A percentile compares a stretch with the other conserved stretches of the same genome.
These are phyloP conservation scores for Cylas formicarius DNA, from an alignment of 1,140 invertebrate species.

Conservation along the genomic window DNA sequence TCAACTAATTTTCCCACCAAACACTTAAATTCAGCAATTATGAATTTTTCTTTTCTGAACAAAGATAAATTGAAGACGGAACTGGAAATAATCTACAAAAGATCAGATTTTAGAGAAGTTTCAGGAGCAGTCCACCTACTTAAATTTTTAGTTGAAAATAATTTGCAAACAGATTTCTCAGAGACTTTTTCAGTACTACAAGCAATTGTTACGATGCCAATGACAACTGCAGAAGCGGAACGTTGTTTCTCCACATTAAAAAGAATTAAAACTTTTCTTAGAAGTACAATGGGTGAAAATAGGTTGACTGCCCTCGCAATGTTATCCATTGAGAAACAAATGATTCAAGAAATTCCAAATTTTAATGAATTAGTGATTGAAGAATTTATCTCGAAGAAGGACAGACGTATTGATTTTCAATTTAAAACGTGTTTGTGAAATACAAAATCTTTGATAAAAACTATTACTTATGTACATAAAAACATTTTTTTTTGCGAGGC, in stretches of 20 bases:
- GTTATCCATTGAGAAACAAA: slow-evolving; percentile 25
- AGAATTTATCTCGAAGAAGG: slow-evolving; percentile 24
- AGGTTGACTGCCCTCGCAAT: slow-evolving; percentile 29
- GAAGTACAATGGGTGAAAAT: slow-evolving; percentile 29
- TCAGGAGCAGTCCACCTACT: slow-evolving; percentile 12
- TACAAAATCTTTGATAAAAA: too few relatives aligned
- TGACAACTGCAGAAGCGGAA: slow-evolving; percentile 33
- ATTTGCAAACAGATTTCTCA: slow-evolving; percentile 22
- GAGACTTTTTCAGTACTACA: slow-evolving; percentile 27
- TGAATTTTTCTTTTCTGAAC: slow-evolving; percentile 11
- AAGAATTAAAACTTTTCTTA: slow-evolving; percentile 36
- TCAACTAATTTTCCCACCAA: slow-evolving; percentile 11
- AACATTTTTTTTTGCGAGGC: too few relatives aligned
- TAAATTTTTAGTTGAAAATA: slow-evolving; percentile 20
- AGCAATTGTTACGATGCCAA: slow-evolving; percentile 27
- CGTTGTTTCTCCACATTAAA: slow-evolving; percentile 36
- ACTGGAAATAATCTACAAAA: slow-evolving; percentile 16
- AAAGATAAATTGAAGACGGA: slow-evolving; percentile 16
- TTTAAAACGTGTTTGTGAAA: too few relatives aligned
- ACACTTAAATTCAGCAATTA: slow-evolving; percentile 5
- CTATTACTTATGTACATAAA: too few relatives aligned
- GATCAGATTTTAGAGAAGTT: slow-evolving; percentile 15
- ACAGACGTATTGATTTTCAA: slow-evolving; percentile 15
- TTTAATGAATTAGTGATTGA: slow-evolving; percentile 32
- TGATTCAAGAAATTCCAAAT: slow-evolving; percentile 22